phyloP scores from a whole-genome alignment of 1,140 invertebrate genomes.

The Caerostris darwini region DNA sequence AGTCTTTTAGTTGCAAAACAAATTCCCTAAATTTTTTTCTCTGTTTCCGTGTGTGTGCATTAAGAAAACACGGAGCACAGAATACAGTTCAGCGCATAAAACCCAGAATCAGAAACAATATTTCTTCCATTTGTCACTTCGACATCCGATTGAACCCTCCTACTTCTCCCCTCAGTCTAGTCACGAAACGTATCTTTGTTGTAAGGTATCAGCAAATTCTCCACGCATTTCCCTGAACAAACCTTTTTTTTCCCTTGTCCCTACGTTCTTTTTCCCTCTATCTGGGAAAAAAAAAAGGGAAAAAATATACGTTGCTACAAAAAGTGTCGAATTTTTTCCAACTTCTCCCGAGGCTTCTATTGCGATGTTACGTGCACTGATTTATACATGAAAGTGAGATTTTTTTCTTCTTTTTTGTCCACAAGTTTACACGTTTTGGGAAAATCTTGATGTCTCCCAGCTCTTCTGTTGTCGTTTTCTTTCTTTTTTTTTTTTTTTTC shows the following conservation, averaged over 20 bases:
- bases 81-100: not conserved
- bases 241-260: not conserved
- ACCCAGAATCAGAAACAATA: not conserved
- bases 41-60: not conserved
- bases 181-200: slow-evolving; percentile 65
- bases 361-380: slow-evolving; percentile 63
- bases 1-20: not conserved
- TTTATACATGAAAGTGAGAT: slow-evolving; percentile 45
- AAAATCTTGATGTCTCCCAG: slow-evolving; percentile 39
- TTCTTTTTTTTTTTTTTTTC: not conserved
- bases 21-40: not conserved
- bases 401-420: not conserved
- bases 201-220: slow-evolving; percentile 63
- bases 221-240: slow-evolving; percentile 55
- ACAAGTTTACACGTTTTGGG: not conserved
- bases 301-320: not conserved
- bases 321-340: slow-evolving; percentile 24
- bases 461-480: not conserved
- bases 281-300: not conserved
- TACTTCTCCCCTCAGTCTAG: not conserved
- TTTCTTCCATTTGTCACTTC: slow-evolving; percentile 33
- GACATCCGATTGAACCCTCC: not conserved
- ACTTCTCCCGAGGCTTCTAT: slow-evolving; percentile 49
- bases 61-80: not conserved
- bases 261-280: not conserved